phyloP scores from a whole-genome alignment of 2,113 vertebrate species.

The Pseudolaguvia tuberculata region DNA sequence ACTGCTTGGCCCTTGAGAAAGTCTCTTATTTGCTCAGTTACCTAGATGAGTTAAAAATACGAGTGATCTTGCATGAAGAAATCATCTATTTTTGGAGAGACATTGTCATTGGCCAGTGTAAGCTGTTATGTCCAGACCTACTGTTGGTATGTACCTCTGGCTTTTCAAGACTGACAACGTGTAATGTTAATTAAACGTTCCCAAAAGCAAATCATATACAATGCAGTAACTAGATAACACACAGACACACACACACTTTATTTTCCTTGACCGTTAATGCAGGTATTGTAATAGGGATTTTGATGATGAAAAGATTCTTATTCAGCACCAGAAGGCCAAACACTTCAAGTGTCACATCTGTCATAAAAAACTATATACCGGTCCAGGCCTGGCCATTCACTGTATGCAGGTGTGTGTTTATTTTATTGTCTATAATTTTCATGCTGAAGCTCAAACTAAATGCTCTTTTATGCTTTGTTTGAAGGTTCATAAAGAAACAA shows the following conservation, averaged over 20 bases:
- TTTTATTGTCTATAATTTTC: not conserved
- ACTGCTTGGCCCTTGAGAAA: too few species aligned
- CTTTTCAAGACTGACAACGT: too few species aligned
- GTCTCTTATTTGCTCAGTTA: too few species aligned
- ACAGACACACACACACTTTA: too few species aligned
- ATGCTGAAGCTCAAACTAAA: not conserved
- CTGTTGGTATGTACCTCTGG: too few species aligned
- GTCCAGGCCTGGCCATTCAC: conserved; percentile 95
- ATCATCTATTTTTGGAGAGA: too few species aligned
- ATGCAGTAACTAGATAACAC: not conserved
- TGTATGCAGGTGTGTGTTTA: conserved; percentile 87
- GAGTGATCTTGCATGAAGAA: too few species aligned
- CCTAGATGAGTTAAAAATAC: too few species aligned
- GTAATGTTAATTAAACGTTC: too few species aligned
- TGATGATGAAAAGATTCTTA: conserved; percentile 98
- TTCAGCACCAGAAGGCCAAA: conserved; percentile 98
- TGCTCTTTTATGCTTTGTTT: conserved; percentile 7
- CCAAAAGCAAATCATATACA: not conserved
- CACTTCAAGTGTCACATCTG: conserved; percentile 99
- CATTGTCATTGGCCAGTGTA: too few species aligned
- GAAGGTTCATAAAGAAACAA: conserved; percentile 98
- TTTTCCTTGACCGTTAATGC: not conserved
- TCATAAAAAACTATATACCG: conserved; percentile 96
- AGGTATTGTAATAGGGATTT: conserved; percentile 99
- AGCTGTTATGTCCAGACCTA: too few species aligned